These are phyloP conservation scores for Hippoglossus hippoglossus DNA, from an alignment of 2,797 vertebrate species.

Conservation along the genomic window DNA sequence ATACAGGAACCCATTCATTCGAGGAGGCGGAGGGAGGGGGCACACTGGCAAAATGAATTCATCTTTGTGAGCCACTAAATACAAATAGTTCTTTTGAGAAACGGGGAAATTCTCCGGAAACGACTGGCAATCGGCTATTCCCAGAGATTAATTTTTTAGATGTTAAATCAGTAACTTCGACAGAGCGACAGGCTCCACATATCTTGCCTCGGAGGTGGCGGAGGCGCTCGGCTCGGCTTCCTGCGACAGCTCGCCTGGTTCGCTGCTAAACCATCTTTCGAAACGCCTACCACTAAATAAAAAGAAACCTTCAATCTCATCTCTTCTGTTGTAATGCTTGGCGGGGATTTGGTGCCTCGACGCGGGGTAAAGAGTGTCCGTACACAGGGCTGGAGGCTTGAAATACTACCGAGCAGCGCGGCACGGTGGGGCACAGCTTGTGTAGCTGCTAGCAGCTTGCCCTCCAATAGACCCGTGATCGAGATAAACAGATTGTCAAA, in stretches of 20 bases:
- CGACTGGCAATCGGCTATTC: conserved; percentile 3
- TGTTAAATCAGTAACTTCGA: conserved; percentile 29
- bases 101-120: conserved; percentile 17
- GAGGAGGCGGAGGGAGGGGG: conserved; percentile 70
- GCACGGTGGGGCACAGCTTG: conserved; percentile 45
- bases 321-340: not conserved
- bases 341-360: conserved; percentile 17
- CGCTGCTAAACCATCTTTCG: conserved; percentile 31
- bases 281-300: conserved; percentile 19
- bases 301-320: not conserved
- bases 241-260: conserved; percentile 57
- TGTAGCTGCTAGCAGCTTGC: conserved; percentile 58
- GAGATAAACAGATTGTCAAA: conserved; percentile 77
- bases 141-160: not conserved
- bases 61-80: conserved; percentile 68
- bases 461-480: conserved; percentile 64
- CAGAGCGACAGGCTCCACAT: conserved; percentile 24
- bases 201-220: conserved; percentile 42
- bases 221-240: conserved; percentile 60
- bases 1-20: conserved; percentile 94
- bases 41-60: conserved; percentile 74
- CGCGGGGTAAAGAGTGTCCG: conserved; percentile 1
- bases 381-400: conserved; percentile 22
- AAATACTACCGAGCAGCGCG: conserved; percentile 21
- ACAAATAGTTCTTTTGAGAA: conserved; percentile 61